Base-by-base conservation (phyloP, 2,113 vertebrate genomes). In the Chloropsis hardwickii region DNA sequence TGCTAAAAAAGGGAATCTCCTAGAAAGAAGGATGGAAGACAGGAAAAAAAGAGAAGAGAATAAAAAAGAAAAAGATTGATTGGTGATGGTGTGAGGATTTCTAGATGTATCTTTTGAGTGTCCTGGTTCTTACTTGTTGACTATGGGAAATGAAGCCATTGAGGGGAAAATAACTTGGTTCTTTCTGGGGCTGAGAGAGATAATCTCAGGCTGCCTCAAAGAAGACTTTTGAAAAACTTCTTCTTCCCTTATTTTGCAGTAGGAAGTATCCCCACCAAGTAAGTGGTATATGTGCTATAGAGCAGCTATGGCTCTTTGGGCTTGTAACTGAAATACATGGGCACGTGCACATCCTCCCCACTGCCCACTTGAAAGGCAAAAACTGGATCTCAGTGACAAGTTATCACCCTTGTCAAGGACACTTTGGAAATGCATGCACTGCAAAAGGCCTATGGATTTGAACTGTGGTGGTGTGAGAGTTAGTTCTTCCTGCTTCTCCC, bases 261-360 rank as follows among this genome's bases (percentile, higher is more conserved):
- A 69, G 67, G 16, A 73, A 35, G 23, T 72, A 14, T 57, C 51
- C 29, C 54, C 60, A 65, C 50, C 47, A 69, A 86, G 6, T 37
- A 25, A 11, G 23, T 69, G 37, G 3, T 5, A 1, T 20, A 2
- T 84, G 25, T 89, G 81, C 28, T 84, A 20, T 83, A 51, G 54
- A 65, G 64, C 81, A 47, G 60, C 35, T 81, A 0, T 20, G 64
- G 33, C 21, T 84, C 50, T 77, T 80, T n/a, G 24, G 9, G 11
- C 6, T 2, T 5, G 29, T 56, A 15, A 53, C 40, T 51, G 33
- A 56, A 84, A 51, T 65, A 9, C 2, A 3, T 4, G 27, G 17
- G 12, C 8, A 3, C 0, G 0, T 10, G 10, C 9, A 8, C 17
- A 8, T 10, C 17, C n/a, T 72, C 11, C 42, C 22, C 3, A 3